A percentile compares a stretch with the other conserved stretches of the same genome.
Evolutionary conservation across 2,888 invertebrate species (phyloP).

Genomic region (Caenorhabditis afra): DNA sequence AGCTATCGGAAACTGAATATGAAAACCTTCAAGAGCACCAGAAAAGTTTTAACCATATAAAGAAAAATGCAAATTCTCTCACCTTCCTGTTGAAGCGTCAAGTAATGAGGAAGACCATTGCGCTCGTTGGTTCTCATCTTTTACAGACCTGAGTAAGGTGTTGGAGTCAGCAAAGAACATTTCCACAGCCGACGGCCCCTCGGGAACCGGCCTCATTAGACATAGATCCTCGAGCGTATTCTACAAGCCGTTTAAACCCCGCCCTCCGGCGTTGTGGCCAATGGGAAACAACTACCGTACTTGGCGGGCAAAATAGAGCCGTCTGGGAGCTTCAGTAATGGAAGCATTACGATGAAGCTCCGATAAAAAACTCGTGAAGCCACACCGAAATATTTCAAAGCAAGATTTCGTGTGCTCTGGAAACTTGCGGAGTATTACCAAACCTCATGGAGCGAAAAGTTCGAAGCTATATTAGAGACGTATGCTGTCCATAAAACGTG

Average conservation of each 20-base stretch:
- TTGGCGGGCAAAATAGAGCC: slow-evolving; percentile 9
- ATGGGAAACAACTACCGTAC: slow-evolving; percentile 29
- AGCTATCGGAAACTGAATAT: too few species aligned
- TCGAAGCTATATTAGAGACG: too few species aligned
- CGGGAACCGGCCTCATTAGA: slow-evolving; percentile 72
- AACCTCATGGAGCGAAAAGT: too few species aligned
- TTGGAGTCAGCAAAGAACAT: slow-evolving; percentile 72
- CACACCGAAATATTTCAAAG: neutral
- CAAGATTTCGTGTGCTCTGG: neutral
- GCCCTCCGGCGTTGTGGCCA: slow-evolving; percentile 42
- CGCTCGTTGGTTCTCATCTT: slow-evolving; percentile 66
- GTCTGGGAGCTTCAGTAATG: slow-evolving; percentile 14
- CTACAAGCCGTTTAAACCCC: slow-evolving; percentile 35
- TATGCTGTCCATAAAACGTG: too few species aligned
- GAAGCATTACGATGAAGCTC: slow-evolving; percentile 36
- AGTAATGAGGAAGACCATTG: slow-evolving; percentile 69
- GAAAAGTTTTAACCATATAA: too few species aligned
- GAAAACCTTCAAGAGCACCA: too few species aligned
- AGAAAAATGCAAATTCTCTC: slow-evolving; percentile 9
- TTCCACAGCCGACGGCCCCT: slow-evolving; percentile 66
- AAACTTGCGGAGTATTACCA: too few species aligned
- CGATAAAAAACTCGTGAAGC: slow-evolving; percentile 19
- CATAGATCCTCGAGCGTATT: slow-evolving; percentile 55
- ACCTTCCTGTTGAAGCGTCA: slow-evolving; percentile 73
- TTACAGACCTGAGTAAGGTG: slow-evolving; percentile 72